phyloP scores from a whole-genome alignment of 1,140 invertebrate species.

The Helicorthomorpha holstii region DNA sequence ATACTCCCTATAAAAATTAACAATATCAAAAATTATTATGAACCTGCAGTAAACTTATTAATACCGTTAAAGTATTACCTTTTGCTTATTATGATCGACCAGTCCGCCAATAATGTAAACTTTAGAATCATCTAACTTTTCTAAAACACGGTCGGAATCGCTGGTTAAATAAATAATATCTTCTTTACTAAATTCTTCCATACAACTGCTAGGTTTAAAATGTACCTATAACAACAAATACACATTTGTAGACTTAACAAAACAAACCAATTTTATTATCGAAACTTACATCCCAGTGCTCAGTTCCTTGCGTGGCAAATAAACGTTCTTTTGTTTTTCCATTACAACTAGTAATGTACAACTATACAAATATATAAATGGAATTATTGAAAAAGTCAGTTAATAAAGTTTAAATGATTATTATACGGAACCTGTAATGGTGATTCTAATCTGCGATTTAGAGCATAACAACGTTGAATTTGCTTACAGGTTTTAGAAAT shows the following conservation, averaged over 20 bases:
- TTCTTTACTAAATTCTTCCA: conserved; percentile 50
- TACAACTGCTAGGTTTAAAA: conserved; percentile 45
- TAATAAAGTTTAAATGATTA: not conserved
- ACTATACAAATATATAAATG: conserved; percentile 30
- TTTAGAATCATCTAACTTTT: conserved; percentile 52
- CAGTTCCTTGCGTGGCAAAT: conserved; percentile 64
- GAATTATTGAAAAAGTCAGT: not conserved
- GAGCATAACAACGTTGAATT: conserved; percentile 76
- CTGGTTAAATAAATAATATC: conserved; percentile 80
- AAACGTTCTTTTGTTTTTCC: conserved; percentile 50
- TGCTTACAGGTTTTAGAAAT: conserved; percentile 83
- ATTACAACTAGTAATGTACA: conserved; percentile 66
- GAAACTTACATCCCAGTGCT: conserved; percentile 77
- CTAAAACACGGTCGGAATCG: conserved; percentile 79
- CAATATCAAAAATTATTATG: conserved; percentile 7
- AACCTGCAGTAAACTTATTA: not conserved
- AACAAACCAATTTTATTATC: conserved; percentile 4
- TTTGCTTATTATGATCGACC: conserved; percentile 91
- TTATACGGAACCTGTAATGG: conserved; percentile 36
- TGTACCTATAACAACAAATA: conserved; percentile 38
- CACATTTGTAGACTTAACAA: conserved; percentile 7
- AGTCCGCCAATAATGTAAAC: conserved; percentile 91
- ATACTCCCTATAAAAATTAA: conserved; percentile 49
- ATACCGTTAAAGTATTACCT: conserved; percentile 36
- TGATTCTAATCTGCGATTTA: conserved; percentile 61